Conservation (phyloP, 2,113 vertebrate genomes). For the Corythaixoides concolor region DNA sequence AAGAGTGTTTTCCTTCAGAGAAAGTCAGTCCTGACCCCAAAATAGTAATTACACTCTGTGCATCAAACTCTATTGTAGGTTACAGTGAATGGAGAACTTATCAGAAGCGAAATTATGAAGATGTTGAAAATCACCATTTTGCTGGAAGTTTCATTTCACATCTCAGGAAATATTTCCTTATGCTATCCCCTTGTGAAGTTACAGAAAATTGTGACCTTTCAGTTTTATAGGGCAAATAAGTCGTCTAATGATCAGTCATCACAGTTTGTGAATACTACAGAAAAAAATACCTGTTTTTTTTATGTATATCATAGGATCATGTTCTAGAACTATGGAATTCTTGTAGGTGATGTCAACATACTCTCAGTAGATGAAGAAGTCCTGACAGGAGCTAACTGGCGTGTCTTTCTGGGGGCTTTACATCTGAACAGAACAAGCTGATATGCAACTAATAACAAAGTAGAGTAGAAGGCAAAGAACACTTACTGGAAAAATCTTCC, state of each 20-base stretch:
- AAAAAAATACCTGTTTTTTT: not conserved
- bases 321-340: not conserved
- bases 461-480: not conserved
- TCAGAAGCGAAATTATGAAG: not conserved
- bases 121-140: not conserved
- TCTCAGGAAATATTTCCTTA: not conserved
- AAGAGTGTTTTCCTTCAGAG: not conserved
- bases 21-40: not conserved
- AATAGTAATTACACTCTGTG: not conserved
- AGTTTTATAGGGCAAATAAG: not conserved
- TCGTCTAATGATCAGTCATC: not conserved
- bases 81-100: not conserved
- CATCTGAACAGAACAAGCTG: not conserved
- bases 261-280: not conserved
- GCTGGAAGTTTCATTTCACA: not conserved
- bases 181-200: not conserved
- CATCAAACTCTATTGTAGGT: not conserved
- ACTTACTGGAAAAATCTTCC: not conserved
- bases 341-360: not conserved
- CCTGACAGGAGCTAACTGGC: not conserved
- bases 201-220: not conserved
- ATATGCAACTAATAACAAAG: not conserved
- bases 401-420: not conserved
- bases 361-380: not conserved
- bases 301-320: accelerated